Conservation (phyloP, 2,797 vertebrate genomes). For the Leuciscus waleckii region DNA sequence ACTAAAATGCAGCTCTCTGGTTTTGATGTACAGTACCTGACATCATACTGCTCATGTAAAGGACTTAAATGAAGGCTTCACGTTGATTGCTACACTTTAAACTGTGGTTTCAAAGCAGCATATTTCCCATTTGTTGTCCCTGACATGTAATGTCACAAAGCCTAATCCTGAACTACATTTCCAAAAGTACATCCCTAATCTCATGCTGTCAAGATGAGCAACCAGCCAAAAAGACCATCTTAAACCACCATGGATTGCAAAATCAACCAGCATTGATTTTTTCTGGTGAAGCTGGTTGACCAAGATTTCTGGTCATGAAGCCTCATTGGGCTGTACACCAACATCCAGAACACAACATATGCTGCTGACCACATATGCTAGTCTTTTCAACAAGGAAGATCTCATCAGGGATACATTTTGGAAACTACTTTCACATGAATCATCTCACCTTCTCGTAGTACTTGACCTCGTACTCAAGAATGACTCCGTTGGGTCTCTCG, state of each 20-base stretch:
- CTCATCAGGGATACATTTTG: background rate
- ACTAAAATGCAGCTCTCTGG: conserved; percentile 7
- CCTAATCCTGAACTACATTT: conserved; percentile 5
- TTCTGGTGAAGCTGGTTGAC: conserved; percentile 9
- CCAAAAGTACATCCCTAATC: background rate
- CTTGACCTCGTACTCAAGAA: conserved; percentile 98
- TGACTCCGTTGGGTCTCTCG: conserved; percentile 95
- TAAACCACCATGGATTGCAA: background rate
- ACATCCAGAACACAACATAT: conserved; percentile 21
- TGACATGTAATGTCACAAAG: background rate
- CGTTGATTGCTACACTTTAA: background rate
- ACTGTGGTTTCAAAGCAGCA: conserved; percentile 4
- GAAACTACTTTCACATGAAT: conserved; percentile 49
- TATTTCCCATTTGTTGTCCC: background rate
- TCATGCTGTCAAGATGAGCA: background rate
- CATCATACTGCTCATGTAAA: background rate
- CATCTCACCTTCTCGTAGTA: conserved; percentile 96
- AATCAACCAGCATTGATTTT: background rate
- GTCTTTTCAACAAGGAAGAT: background rate
- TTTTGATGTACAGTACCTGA: conserved; percentile 30
- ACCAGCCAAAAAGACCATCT: background rate
- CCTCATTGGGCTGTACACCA: background rate
- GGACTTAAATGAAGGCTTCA: conserved; percentile 22
- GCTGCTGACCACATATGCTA: background rate
- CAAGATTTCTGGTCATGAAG: conserved; percentile 17